These are phyloP conservation scores for Metopolophium dirhodum DNA, from an alignment of 1,140 invertebrate genomes.

Conservation along the genomic window DNA sequence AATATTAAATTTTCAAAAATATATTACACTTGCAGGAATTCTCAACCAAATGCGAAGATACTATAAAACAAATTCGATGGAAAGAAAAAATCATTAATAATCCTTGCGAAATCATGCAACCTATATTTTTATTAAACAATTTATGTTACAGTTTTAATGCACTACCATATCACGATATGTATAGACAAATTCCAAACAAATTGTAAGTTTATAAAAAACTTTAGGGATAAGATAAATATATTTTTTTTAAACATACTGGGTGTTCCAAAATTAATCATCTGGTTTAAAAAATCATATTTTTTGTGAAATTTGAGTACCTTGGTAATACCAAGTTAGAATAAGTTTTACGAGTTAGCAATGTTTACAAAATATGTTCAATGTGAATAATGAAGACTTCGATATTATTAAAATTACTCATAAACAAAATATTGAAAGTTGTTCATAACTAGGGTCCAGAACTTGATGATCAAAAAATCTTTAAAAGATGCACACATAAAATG, in stretches of 20 bases:
- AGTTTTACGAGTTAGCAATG: too few relatives aligned
- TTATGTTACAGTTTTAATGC: slow-evolving; percentile 47
- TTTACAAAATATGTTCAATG: too few relatives aligned
- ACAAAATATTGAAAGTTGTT: too few relatives aligned
- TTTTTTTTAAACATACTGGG: background rate
- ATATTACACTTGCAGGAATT: slow-evolving; percentile 17
- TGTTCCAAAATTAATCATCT: too few relatives aligned
- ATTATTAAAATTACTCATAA: too few relatives aligned
- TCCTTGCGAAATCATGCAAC: slow-evolving; percentile 31
- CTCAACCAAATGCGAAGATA: slow-evolving; percentile 38
- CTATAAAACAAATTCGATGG: slow-evolving; percentile 47
- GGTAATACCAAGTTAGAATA: too few relatives aligned
- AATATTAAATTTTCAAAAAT: background rate
- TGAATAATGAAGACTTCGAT: too few relatives aligned
- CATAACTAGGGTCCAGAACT: too few relatives aligned
- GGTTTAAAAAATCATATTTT: too few relatives aligned
- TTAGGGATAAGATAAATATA: background rate
- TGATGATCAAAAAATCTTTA: too few relatives aligned
- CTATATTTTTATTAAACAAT: background rate
- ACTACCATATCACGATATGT: slow-evolving; percentile 36
- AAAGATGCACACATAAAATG: too few relatives aligned
- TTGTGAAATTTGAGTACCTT: too few relatives aligned
- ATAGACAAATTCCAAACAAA: slow-evolving; percentile 26
- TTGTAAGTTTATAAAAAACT: slow-evolving; percentile 19
- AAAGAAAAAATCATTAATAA: background rate